Evolutionary conservation across 2,113 vertebrate genomes (phyloP).

Genomic region (Cheilinus undulatus): DNA sequence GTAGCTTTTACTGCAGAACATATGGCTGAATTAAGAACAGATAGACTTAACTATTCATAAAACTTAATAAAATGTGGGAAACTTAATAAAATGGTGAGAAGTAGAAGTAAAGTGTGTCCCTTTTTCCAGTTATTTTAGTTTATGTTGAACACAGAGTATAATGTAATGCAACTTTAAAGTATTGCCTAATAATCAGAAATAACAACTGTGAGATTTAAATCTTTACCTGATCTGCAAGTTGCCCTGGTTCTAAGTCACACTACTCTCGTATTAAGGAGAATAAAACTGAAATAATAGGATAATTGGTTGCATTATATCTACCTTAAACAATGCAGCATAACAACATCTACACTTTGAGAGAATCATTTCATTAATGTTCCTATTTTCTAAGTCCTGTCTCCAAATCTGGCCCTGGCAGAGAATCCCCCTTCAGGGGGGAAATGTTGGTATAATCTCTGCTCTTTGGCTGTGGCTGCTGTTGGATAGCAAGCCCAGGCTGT

Average conservation of each 20-base stretch:
- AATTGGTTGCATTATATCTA: too few species aligned
- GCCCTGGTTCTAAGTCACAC: neutral
- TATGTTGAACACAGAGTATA: neutral
- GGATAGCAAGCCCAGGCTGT: conserved; percentile 20
- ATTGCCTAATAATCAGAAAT: neutral
- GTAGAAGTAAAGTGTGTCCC: neutral
- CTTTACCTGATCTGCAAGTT: neutral
- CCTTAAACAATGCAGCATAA: too few species aligned
- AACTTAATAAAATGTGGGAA: neutral
- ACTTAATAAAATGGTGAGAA: neutral
- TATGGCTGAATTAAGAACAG: neutral
- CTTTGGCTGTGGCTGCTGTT: conserved; percentile 31
- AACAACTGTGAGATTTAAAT: neutral
- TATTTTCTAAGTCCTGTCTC: conserved; percentile 6
- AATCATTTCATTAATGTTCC: conserved; percentile 24
- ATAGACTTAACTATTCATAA: neutral
- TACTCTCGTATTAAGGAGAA: neutral
- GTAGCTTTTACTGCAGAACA: neutral
- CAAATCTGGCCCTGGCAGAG: conserved; percentile 15
- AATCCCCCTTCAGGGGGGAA: conserved; percentile 25
- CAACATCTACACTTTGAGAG: conserved; percentile 8
- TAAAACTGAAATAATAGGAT: neutral
- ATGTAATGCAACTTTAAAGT: neutral
- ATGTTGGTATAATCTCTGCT: conserved; percentile 30
- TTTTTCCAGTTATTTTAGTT: neutral